phyloP scores from a whole-genome alignment of 2,797 vertebrate species.

The Gambusia yucatana region DNA sequence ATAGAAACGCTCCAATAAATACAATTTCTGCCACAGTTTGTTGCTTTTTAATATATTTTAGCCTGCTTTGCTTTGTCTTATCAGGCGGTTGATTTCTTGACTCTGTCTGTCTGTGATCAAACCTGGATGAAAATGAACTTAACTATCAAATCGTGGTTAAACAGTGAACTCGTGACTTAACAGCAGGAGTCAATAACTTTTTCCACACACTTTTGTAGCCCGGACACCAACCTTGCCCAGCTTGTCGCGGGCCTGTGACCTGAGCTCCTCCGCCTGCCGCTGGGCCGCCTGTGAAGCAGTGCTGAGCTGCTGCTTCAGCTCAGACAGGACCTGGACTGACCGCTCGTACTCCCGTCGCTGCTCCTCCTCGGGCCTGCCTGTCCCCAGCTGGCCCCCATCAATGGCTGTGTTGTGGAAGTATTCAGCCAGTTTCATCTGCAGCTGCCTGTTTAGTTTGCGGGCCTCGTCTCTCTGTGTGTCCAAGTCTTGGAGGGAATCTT shows the following conservation, averaged over 20 bases:
- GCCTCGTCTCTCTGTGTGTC: conserved; percentile 62
- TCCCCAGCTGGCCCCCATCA: conserved; percentile 42
- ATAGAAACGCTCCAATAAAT: neutral
- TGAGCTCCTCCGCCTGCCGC: conserved; percentile 63
- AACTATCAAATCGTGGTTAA: neutral
- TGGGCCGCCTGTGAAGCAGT: conserved; percentile 46
- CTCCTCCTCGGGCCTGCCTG: conserved; percentile 18
- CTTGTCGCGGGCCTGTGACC: conserved; percentile 52
- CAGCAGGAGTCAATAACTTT: neutral
- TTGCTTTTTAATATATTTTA: neutral
- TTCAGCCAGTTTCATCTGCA: conserved; percentile 77
- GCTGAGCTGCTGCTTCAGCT: conserved; percentile 61
- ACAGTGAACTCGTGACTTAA: neutral
- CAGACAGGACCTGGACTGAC: conserved; percentile 63
- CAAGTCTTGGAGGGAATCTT: conserved; percentile 64
- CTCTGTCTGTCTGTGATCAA: neutral
- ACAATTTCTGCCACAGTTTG: neutral
- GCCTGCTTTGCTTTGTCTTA: neutral
- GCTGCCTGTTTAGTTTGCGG: conserved; percentile 55
- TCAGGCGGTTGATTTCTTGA: neutral
- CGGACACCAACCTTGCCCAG: conserved; percentile 52
- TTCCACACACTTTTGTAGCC: neutral
- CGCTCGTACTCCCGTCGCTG: conserved; percentile 72
- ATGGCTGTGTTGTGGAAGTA: conserved; percentile 68
- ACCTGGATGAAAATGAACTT: neutral